Conservation (phyloP, 2,113 vertebrate genomes). For the Sturnus vulgaris region DNA sequence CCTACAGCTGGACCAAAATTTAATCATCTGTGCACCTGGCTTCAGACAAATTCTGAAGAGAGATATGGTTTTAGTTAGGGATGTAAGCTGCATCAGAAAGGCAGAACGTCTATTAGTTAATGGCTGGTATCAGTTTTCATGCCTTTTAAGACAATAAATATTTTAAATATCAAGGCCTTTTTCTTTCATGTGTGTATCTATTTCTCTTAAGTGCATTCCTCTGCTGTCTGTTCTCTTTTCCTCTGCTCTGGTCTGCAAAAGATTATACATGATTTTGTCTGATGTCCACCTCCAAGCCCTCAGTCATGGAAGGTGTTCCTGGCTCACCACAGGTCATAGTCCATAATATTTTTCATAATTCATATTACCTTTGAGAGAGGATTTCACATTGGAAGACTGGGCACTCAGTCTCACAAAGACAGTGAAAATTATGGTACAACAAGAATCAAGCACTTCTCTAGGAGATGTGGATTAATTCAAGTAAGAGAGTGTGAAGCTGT, state of each 20-base stretch:
- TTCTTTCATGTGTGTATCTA: slow-evolving; percentile 77
- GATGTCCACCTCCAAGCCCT: slow-evolving; percentile 20
- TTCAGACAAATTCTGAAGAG: slow-evolving; percentile 73
- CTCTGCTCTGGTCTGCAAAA: slow-evolving; percentile 59
- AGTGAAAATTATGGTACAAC: neutral
- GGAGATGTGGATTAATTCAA: neutral
- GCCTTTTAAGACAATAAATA: slow-evolving; percentile 88
- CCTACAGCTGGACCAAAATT: slow-evolving; percentile 57
- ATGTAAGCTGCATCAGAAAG: slow-evolving; percentile 87
- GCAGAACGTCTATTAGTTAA: slow-evolving; percentile 77
- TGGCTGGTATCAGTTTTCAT: slow-evolving; percentile 93
- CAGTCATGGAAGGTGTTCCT: neutral
- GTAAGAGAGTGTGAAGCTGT: neutral
- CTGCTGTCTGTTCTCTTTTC: slow-evolving; percentile 65
- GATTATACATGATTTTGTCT: slow-evolving; percentile 67
- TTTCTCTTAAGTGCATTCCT: slow-evolving; percentile 81
- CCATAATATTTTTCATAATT: neutral
- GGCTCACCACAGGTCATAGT: neutral
- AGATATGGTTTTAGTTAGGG: slow-evolving; percentile 92
- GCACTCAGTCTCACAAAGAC: neutral
- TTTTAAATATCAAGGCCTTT: slow-evolving; percentile 89
- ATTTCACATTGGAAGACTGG: neutral
- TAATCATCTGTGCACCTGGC: slow-evolving; percentile 82
- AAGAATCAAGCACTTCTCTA: neutral
- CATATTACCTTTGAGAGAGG: neutral